Percentiles rank a stretch among this genome's conserved stretches.
Conservation (phyloP, 1,140 invertebrate genomes). For the Octopus sinensis region DNA sequence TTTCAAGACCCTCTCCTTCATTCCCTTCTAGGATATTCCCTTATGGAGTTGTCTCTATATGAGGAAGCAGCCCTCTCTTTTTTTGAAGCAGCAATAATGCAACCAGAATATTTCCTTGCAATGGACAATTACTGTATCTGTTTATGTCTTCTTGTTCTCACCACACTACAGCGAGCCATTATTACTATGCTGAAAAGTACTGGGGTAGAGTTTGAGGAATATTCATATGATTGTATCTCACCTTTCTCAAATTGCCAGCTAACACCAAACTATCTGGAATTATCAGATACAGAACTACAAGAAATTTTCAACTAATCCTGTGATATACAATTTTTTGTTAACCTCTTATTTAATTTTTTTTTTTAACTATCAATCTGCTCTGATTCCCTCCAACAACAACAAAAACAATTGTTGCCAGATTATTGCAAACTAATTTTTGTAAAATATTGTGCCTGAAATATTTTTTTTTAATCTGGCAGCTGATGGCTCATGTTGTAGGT, state of each 20-base stretch:
- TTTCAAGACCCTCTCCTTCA: conserved; percentile 44
- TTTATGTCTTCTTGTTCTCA: conserved; percentile 36
- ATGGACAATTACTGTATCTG: conserved; percentile 49
- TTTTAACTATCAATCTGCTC: too few species aligned
- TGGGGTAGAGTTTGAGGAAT: not conserved
- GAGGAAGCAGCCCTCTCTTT: conserved; percentile 46
- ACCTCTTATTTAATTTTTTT: too few species aligned
- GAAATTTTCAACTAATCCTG: conserved; percentile 3
- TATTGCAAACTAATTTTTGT: too few species aligned
- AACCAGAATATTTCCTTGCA: conserved; percentile 47
- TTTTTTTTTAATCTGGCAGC: too few species aligned
- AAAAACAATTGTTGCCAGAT: too few species aligned
- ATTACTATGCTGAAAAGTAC: conserved; percentile 13
- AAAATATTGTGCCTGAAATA: too few species aligned
- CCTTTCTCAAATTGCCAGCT: not conserved
- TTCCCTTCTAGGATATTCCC: conserved; percentile 47
- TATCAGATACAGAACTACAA: conserved; percentile 9
- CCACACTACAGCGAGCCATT: conserved; percentile 26
- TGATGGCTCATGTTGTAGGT: too few species aligned
- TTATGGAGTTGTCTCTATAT: conserved; percentile 50
- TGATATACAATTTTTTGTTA: not conserved
- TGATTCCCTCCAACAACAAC: too few species aligned
- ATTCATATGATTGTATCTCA: not conserved
- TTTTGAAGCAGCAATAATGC: conserved; percentile 36
- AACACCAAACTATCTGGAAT: not conserved